Conservation (phyloP, 2,888 invertebrate species). For the Pimpla rufipes region DNA sequence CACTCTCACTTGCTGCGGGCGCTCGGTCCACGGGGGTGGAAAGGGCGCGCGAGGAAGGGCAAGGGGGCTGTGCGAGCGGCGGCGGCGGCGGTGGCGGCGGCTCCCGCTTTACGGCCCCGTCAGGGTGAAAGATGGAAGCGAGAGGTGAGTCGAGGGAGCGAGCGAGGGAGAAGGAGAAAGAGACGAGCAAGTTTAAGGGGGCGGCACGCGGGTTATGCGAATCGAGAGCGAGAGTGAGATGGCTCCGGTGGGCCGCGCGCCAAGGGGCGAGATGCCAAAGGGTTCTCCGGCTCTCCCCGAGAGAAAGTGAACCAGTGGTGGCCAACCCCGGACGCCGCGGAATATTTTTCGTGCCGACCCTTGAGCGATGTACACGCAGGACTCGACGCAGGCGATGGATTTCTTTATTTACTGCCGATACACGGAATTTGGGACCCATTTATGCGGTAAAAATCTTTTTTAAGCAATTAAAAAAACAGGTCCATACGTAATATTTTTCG, state of each 20-base stretch:
- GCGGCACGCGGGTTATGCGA: constrained; percentile 75
- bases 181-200: constrained; percentile 55
- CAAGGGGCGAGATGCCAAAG: constrained; percentile 83
- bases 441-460: too few species aligned
- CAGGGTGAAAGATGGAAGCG: constrained; percentile 72
- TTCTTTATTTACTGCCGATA: constrained; percentile 22
- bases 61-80: constrained; percentile 75
- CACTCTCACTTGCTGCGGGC: constrained; percentile 57
- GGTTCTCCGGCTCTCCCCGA: constrained; percentile 77
- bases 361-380: too few species aligned
- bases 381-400: constrained; percentile 4
- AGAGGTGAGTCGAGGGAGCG: constrained; percentile 51
- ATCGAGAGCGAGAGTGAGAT: constrained; percentile 84
- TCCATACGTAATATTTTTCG: too few species aligned
- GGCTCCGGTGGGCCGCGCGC: constrained; percentile 74
- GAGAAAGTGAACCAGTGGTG: constrained; percentile 84
- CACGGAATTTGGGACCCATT: not conserved
- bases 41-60: constrained; percentile 73
- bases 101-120: constrained; percentile 66
- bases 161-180: constrained; percentile 28
- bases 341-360: too few species aligned
- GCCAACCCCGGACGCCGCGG: constrained; percentile 74
- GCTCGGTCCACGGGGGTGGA: constrained; percentile 67
- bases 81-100: too few species aligned
- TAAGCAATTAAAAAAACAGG: not conserved